Conservation (phyloP, 2,113 vertebrate species). For the Oryzias celebensis region DNA sequence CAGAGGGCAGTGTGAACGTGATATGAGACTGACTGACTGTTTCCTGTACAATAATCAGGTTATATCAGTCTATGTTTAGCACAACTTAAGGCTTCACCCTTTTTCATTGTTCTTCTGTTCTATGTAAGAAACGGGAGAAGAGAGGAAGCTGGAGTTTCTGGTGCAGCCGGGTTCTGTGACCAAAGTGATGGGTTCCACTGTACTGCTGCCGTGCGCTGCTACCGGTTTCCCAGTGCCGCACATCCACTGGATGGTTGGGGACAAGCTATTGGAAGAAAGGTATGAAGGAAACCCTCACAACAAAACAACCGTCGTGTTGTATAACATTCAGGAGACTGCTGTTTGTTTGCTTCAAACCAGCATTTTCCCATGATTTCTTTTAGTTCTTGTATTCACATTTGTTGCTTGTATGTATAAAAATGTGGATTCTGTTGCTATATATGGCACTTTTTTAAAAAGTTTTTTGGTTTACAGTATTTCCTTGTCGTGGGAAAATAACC, state of each 20-base stretch:
- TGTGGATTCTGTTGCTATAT: no score
- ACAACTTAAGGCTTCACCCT: slow-evolving; percentile 15
- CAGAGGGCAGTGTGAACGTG: no score
- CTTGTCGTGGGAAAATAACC: no score
- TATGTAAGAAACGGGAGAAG: slow-evolving; percentile 77
- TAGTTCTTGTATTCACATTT: no score
- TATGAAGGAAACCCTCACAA: slow-evolving; percentile 51
- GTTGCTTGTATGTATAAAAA: no score
- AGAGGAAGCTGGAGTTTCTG: slow-evolving; percentile 79
- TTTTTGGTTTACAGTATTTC: no score
- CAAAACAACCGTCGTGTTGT: no score
- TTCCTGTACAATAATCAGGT: background rate
- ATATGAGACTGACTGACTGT: slow-evolving; percentile 21
- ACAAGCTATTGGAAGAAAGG: slow-evolving; percentile 81
- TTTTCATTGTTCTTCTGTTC: slow-evolving; percentile 1
- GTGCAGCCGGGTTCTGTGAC: slow-evolving; percentile 76
- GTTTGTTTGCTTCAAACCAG: no score
- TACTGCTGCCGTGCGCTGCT: slow-evolving; percentile 83
- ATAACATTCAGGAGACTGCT: no score
- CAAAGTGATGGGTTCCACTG: slow-evolving; percentile 77
- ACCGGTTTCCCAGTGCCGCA: slow-evolving; percentile 77
- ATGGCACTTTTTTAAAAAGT: no score
- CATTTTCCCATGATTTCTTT: no score
- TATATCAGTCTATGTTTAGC: slow-evolving; percentile 17
- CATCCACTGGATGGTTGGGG: slow-evolving; percentile 83